Evolutionary conservation across 2,113 vertebrate genomes (phyloP), one percentile per base, ranked within the genome.

Genomic region (Taurulus bubalis): DNA sequence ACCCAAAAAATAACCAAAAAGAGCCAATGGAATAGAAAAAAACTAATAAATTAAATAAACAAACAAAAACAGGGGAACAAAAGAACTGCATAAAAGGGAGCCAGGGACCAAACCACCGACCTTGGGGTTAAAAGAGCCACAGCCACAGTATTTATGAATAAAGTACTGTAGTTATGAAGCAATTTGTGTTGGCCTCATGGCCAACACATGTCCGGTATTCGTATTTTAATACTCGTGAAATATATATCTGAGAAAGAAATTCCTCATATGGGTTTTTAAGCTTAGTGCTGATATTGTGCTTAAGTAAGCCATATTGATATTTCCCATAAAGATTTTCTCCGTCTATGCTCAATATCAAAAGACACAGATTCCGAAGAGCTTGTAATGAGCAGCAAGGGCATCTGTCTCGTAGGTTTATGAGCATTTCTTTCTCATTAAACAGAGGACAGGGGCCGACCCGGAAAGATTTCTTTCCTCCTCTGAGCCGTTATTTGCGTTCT

Each of bases 351-450:
- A 45, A 62, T 30, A 63, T 72, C 0, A 59, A 42, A 76, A 67
- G 78, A 73, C 42, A 53, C 42, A 69, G 36, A 51, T 83, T 80
- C 60, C 77, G 69, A 84, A 83, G 49, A 55, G 62, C 68, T 78
- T 56, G 32, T 91, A 89, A 92, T 86, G 63, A 83, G 58, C 77
- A 80, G 77, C 85, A 69, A 83, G 79, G 87, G 55, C 83, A 77
- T 73, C 79, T 60, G 82, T 87, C 77, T 73, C 1, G 0, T 62
- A 74, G 87, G 51, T 90, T 87, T 91, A 78, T 49, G 40, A 83
- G 82, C 80, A 49, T 93, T 91, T 90, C 79, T 80, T 53, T 77
- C 88, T 93, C 85, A 93, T 92, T 92, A 92, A 81, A 82, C 1
- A 24, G 28, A 88, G 89, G 90, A 91, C 86, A 89, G 75, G 36